phyloP scores from a whole-genome alignment of 37 sponge, comb jelly and placozoan species.

The Amphimedon queenslandica region DNA sequence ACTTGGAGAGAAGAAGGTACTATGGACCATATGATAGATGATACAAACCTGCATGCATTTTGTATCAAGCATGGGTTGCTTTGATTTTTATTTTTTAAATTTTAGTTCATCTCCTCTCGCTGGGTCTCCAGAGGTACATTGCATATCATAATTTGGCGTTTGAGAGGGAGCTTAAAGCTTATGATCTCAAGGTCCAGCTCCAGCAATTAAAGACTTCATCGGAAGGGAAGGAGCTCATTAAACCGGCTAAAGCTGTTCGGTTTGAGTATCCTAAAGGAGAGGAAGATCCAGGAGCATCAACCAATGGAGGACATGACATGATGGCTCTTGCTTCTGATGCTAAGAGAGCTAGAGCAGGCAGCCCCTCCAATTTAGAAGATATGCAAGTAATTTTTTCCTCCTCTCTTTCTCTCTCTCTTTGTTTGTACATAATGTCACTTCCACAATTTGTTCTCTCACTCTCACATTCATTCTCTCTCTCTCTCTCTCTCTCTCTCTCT shows the following conservation, averaged over 20 bases:
- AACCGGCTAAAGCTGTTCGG: not conserved
- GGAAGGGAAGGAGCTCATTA: not conserved
- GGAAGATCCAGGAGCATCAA: not conserved
- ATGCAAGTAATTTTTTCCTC: slow-evolving; percentile 1
- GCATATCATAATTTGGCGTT: slow-evolving; percentile 13
- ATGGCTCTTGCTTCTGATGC: not conserved
- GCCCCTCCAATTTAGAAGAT: not conserved
- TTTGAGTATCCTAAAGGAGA: not conserved
- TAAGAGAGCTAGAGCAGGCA: not conserved
- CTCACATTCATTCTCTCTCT: not conserved
- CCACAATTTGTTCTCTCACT: not conserved
- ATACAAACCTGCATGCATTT: not conserved
- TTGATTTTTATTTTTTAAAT: not conserved
- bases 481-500: not conserved
- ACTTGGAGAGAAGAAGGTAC: slow-evolving; percentile 35
- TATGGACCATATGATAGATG: not conserved
- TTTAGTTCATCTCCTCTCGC: not conserved
- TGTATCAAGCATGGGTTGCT: too few relatives aligned
- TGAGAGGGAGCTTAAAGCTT: slow-evolving; percentile 15
- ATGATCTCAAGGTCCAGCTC: slow-evolving; percentile 14
- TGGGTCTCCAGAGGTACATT: slow-evolving; percentile 12
- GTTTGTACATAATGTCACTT: not conserved
- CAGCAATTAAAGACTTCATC: not conserved
- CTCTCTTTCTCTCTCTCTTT: not conserved
- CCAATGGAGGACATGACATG: not conserved